Base-by-base conservation (phyloP, 2,797 vertebrate species). In the Acrossocheilus fasciatus region DNA sequence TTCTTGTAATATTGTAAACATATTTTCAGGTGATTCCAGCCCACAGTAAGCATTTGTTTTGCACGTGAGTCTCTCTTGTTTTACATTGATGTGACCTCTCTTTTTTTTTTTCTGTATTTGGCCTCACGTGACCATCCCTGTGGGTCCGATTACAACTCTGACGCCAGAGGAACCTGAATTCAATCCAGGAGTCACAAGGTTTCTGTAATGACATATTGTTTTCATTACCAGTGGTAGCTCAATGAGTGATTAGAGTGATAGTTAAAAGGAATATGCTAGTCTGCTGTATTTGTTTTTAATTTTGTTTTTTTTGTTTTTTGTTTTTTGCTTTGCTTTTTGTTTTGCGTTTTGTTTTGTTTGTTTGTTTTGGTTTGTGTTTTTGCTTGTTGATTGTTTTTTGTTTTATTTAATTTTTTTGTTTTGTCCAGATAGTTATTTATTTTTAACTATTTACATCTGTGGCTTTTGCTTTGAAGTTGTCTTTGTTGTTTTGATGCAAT, bases 401-500 rank as follows among this genome's bases (percentile, higher is more conserved):
- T 20, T 54, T 54, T 23, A 8, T 54, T n/a, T 1, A 4, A 1
- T 17, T 2, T 50, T 50, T 41, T 20, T 70, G 3, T 47, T 47
- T 30, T 75, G 7, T 57, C 6, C 5, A 8, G 18, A 4, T 59
- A 59, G 30, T 66, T 66, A 17, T 36, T 36, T 68, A 36, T 36
- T 23, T 83, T 74, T 34, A 26, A 36, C 34, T 36, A 23, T 74
- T 83, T 74, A 41, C 82, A 75, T 23, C 18, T 47, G 70, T 62
- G 45, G 10, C 50, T 39, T 77, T 39, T 66, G 34, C 62, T 57
- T 69, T 85, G 47, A 85, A 43, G 75, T 36, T 52, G 26, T 45
- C 59, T 69, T 80, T 73, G 52, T 73, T 72, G 84, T 57, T 86
- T 82, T 85, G 2, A 50, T 64, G 43, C 68, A 73, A 64, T 86